These are phyloP conservation scores for Allygus modestus DNA, from an alignment of 2,888 invertebrate species.

Conservation along the genomic window DNA sequence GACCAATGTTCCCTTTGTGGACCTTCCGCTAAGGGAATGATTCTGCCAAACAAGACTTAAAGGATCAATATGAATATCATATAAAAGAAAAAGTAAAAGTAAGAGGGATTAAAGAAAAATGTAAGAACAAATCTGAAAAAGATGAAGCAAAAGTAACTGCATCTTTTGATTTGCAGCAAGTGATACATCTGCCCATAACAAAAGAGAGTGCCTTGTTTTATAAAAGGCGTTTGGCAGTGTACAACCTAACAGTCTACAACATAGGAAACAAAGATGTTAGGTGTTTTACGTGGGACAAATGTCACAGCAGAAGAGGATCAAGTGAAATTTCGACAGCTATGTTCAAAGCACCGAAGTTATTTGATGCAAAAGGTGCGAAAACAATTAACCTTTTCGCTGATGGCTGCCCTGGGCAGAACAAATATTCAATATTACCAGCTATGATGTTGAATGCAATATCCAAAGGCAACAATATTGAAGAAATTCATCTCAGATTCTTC, in stretches of 20 bases:
- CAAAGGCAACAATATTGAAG: background rate
- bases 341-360: background rate
- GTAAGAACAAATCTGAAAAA: background rate
- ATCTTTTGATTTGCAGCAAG: constrained; percentile 50
- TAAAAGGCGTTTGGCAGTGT: background rate
- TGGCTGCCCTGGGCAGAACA: constrained; percentile 51
- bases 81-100: constrained; percentile 20
- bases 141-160: constrained; percentile 38
- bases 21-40: background rate
- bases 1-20: constrained; percentile 16
- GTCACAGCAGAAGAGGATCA: constrained; percentile 10
- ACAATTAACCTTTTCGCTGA: constrained; percentile 16
- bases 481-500: constrained; percentile 21
- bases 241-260: background rate
- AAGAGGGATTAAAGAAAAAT: background rate
- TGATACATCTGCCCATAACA: constrained; percentile 37
- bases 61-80: constrained; percentile 31
- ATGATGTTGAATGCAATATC: constrained; percentile 34
- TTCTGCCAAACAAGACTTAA: background rate
- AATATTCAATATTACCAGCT: constrained; percentile 41
- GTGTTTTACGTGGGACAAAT: background rate
- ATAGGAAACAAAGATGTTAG: background rate
- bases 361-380: background rate
- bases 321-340: background rate
- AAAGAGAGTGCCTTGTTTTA: constrained; percentile 44